phyloP scores from a whole-genome alignment of 1,140 invertebrate genomes.

The Chlorops oryzae region DNA sequence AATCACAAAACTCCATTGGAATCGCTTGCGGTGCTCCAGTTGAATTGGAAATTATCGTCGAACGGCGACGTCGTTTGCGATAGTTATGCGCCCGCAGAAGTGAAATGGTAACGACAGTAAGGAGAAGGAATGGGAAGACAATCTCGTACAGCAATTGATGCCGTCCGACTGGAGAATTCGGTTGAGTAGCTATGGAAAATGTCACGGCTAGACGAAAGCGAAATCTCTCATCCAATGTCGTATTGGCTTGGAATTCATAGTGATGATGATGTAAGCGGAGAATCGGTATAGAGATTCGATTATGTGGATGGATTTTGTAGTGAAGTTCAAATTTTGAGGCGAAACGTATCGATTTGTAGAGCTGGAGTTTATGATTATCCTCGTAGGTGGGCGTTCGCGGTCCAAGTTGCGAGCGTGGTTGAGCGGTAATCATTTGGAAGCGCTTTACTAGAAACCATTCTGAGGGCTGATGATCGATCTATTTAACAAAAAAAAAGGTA shows the following conservation, averaged over 20 bases:
- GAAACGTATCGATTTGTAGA: conserved; percentile 32
- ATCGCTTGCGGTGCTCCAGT: not conserved
- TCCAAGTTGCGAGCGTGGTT: conserved; percentile 15
- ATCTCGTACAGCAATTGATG: conserved; percentile 9
- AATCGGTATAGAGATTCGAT: conserved; percentile 32
- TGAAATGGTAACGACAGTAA: conserved; percentile 24
- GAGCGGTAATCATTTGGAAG: conserved; percentile 62
- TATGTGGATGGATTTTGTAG: conserved; percentile 27
- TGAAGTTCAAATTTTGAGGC: conserved; percentile 30
- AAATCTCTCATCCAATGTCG: conserved; percentile 17
- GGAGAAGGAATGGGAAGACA: conserved; percentile 22
- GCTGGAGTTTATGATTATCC: conserved; percentile 33
- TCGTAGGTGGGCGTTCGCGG: conserved; percentile 26
- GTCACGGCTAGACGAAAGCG: too few species aligned
- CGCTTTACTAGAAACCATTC: conserved; percentile 59
- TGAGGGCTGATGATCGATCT: conserved; percentile 43
- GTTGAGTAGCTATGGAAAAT: too few species aligned
- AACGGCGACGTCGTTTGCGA: conserved; percentile 19
- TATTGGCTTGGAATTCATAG: conserved; percentile 29
- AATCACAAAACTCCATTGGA: conserved; percentile 29
- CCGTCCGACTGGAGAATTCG: too few species aligned
- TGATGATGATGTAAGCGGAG: conserved; percentile 31
- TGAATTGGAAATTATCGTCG: not conserved
- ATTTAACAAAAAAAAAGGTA: conserved; percentile 12
- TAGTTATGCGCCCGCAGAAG: conserved; percentile 30